phyloP scores from a whole-genome alignment of 2,888 invertebrate genomes.

The Aphodius sticticus region DNA sequence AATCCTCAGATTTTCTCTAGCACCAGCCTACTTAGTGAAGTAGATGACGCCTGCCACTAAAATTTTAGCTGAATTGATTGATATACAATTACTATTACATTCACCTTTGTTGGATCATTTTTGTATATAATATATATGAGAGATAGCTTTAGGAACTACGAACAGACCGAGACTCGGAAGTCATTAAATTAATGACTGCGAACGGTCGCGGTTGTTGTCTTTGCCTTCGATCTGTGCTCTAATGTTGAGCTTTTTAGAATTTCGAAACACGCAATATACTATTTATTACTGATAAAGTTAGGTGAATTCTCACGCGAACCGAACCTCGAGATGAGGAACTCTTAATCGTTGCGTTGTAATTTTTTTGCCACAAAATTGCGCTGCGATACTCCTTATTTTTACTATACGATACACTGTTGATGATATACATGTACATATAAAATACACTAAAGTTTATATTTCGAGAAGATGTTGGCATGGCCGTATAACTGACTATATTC shows the following conservation, averaged over 20 bases:
- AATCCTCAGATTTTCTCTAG: constrained; percentile 61
- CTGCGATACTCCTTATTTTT: neutral
- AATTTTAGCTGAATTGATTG: constrained; percentile 42
- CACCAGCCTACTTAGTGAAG: constrained; percentile 43
- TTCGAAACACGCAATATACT: constrained; percentile 42
- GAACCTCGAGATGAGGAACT: neutral
- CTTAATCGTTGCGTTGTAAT: neutral
- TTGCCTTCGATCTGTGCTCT: constrained; percentile 46
- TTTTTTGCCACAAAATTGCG: neutral
- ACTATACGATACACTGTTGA: neutral
- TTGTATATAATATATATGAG: constrained; percentile 4
- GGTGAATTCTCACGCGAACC: constrained; percentile 4
- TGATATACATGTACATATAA: neutral
- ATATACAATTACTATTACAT: constrained; percentile 31
- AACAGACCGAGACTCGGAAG: constrained; percentile 33
- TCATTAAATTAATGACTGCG: constrained; percentile 44
- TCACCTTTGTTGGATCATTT: constrained; percentile 9
- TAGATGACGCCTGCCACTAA: constrained; percentile 48
- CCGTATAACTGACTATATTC: no score
- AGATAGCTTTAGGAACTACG: constrained; percentile 41
- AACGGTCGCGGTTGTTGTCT: constrained; percentile 36
- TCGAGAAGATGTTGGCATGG: neutral
- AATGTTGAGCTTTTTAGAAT: constrained; percentile 39
- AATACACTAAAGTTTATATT: neutral
- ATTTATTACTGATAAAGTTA: neutral